Evolutionary conservation across 2,797 vertebrate species (phyloP).

Genomic region (Psittacula derbiana): DNA sequence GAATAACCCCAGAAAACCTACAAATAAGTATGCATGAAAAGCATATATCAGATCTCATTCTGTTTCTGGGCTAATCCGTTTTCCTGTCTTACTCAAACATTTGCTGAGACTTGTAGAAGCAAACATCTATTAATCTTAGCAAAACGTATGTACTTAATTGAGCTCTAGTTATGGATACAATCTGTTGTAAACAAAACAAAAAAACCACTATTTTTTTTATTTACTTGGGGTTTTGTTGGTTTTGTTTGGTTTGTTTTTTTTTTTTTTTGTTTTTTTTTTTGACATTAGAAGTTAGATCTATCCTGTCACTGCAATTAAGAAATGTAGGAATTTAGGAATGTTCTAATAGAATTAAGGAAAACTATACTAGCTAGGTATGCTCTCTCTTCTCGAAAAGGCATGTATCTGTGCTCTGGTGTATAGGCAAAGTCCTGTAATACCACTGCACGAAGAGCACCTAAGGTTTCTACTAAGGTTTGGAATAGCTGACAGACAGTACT

Average conservation of each 20-base stretch:
- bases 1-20: neutral
- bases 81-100: neutral
- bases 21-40: neutral
- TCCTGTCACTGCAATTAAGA: neutral
- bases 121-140: neutral
- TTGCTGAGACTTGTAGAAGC: neutral
- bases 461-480: neutral
- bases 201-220: neutral
- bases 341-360: neutral
- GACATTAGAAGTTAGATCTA: neutral
- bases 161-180: neutral
- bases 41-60: neutral
- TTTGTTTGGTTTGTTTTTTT: neutral
- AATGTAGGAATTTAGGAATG: neutral
- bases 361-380: neutral
- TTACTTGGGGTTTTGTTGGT: neutral
- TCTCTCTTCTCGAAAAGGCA: neutral
- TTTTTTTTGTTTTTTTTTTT: neutral
- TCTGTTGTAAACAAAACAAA: neutral
- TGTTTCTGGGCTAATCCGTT: neutral
- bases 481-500: neutral
- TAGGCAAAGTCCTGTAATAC: neutral
- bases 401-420: neutral
- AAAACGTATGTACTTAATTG: neutral
- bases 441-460: neutral